phyloP scores from a whole-genome alignment of 2,797 vertebrate genomes.

The Leptatherina wallacei region DNA sequence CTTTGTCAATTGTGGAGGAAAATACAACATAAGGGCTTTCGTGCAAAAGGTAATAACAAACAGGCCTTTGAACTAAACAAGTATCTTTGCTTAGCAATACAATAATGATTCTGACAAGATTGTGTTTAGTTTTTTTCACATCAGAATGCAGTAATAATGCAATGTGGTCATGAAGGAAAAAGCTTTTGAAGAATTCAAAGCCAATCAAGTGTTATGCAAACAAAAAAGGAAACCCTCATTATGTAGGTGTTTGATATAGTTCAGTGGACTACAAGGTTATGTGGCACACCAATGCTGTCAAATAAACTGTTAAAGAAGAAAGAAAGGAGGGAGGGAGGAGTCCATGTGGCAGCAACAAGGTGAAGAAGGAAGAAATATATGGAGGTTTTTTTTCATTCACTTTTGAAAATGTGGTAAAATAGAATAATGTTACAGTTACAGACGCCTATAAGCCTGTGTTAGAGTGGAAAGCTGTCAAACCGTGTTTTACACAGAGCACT shows the following conservation, averaged over 20 bases:
- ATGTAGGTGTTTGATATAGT: conserved; percentile 30
- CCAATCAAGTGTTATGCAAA: conserved; percentile 39
- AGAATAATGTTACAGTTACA: conserved; percentile 56
- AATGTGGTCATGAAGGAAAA: conserved; percentile 12
- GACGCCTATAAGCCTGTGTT: conserved; percentile 64
- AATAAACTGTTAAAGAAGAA: conserved; percentile 28
- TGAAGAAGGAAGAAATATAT: conserved; percentile 26
- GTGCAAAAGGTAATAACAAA: conserved; percentile 23
- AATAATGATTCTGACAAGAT: conserved; percentile 11
- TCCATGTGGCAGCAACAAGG: conserved; percentile 16
- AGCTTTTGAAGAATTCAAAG: conserved; percentile 37
- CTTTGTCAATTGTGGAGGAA: conserved; percentile 17
- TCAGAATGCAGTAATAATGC: conserved; percentile 26
- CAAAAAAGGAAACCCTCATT: conserved; percentile 11
- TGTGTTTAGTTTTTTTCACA: conserved; percentile 25
- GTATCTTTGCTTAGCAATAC: conserved; percentile 6
- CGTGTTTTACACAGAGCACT: conserved; percentile 78
- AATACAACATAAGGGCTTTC: conserved; percentile 20
- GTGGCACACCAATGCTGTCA: conserved; percentile 31
- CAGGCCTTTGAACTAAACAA: conserved; percentile 12
- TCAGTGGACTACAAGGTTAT: conserved; percentile 56
- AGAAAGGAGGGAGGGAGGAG: not conserved
- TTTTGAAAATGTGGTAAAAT: conserved; percentile 63
- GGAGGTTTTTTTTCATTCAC: conserved; percentile 53
- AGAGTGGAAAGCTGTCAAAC: conserved; percentile 81